Conservation (phyloP, 2,113 vertebrate species). For the Osmerus eperlanus region DNA sequence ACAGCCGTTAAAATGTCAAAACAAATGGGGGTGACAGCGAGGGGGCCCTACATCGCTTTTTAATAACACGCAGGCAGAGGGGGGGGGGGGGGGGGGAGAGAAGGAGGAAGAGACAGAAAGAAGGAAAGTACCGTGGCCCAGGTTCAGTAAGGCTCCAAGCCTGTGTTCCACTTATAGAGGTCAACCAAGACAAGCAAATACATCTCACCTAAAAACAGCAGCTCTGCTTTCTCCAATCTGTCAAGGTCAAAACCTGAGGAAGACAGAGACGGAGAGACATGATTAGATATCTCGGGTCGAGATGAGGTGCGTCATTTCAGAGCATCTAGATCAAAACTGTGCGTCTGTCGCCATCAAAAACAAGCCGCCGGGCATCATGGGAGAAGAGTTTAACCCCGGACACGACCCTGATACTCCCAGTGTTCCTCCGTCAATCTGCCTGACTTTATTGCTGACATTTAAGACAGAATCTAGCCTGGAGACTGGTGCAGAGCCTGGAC, state of each 20-base stretch:
- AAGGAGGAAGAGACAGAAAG: no score
- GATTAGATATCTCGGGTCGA: no score
- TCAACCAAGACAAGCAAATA: background rate
- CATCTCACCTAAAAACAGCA: constrained; percentile 1
- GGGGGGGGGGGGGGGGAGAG: background rate
- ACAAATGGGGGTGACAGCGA: background rate
- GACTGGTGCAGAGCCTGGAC: background rate
- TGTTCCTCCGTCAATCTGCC: background rate
- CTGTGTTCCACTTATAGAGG: no score
- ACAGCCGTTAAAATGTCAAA: no score
- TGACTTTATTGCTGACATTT: constrained; percentile 4
- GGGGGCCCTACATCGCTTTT: background rate
- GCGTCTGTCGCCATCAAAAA: no score
- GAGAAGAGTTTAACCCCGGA: background rate
- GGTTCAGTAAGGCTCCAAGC: no score
- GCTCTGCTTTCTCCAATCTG: background rate
- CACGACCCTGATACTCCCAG: background rate
- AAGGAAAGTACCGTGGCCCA: no score
- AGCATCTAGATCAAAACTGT: no score
- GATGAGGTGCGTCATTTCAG: no score
- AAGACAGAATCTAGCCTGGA: constrained; percentile 4
- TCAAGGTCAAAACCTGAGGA: background rate
- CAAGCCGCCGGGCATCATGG: no score
- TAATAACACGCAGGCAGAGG: background rate
- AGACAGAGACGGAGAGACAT: background rate